Conservation (phyloP, 2,113 vertebrate species). For the Camelus bactrianus region DNA sequence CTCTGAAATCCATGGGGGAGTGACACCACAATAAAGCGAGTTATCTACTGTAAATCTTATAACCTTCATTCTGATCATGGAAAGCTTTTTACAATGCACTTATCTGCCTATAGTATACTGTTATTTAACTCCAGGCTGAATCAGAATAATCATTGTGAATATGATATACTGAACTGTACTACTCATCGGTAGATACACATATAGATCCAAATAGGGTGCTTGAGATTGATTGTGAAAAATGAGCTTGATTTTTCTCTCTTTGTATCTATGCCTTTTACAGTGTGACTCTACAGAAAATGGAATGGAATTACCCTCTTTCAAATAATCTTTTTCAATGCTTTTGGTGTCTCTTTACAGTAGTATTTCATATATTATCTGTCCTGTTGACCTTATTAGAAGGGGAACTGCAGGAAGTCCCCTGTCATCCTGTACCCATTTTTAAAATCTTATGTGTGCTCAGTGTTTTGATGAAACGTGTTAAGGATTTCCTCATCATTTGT, state of each 20-base stretch:
- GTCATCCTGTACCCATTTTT: neutral
- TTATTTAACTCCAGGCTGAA: constrained; percentile 24
- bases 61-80: neutral
- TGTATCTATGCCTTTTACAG: neutral
- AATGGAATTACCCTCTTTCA: constrained; percentile 2
- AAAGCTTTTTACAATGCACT: neutral
- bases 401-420: neutral
- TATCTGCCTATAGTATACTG: neutral
- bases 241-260: neutral
- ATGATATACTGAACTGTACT: neutral
- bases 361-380: neutral
- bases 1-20: neutral
- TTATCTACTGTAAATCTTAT: neutral
- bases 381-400: neutral
- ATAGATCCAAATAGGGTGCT: neutral
- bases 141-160: constrained; percentile 9
- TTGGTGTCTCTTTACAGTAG: neutral
- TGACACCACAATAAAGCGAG: neutral
- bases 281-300: neutral
- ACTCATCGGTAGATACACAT: neutral
- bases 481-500: constrained; percentile 2
- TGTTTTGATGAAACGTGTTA: constrained; percentile 31
- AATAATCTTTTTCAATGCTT: neutral
- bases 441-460: neutral
- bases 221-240: neutral